Evolutionary conservation across 30 jellyfish, hydroid and myxozoan genomes (phyloP).

Genomic region (Calvadosia cruxmelitensis): DNA sequence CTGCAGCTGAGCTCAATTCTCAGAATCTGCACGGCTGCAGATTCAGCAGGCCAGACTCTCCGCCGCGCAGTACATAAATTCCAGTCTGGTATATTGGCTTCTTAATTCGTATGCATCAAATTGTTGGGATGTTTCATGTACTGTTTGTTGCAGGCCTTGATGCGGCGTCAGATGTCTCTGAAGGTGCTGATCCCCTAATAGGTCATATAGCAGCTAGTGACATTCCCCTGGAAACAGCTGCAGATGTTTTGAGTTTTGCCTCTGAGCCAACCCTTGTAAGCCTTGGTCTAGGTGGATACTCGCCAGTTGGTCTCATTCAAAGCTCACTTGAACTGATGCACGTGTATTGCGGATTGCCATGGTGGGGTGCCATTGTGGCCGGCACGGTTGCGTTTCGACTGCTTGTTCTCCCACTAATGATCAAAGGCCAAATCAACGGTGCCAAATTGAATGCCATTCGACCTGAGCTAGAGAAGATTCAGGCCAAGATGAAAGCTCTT

Average conservation of each 20-base stretch:
- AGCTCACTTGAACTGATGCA: slow-evolving; percentile 50
- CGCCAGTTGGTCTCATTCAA: slow-evolving; percentile 88
- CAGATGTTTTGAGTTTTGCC: slow-evolving; percentile 7
- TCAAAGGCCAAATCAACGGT: slow-evolving; percentile 79
- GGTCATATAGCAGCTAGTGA: background rate
- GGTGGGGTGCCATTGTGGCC: slow-evolving; percentile 87
- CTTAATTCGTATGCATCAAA: background rate
- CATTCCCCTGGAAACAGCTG: background rate
- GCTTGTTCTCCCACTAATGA: slow-evolving; percentile 64
- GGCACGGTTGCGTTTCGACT: slow-evolving; percentile 63
- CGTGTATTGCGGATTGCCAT: slow-evolving; percentile 60
- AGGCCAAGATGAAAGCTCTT: slow-evolving; percentile 57
- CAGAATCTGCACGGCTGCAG: too few relatives aligned
- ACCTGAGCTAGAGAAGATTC: slow-evolving; percentile 78
- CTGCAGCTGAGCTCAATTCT: too few relatives aligned
- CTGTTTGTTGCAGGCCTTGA: background rate
- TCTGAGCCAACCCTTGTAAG: slow-evolving; percentile 53
- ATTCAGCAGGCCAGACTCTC: too few relatives aligned
- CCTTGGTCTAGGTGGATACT: slow-evolving; percentile 67
- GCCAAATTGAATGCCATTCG: slow-evolving; percentile 60
- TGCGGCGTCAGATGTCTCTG: background rate
- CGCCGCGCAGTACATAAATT: too few relatives aligned
- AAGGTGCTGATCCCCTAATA: background rate
- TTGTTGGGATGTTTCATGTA: background rate
- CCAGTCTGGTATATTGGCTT: background rate